Conservation (phyloP, 2,888 invertebrate species). For the Sabatieria punctata region DNA sequence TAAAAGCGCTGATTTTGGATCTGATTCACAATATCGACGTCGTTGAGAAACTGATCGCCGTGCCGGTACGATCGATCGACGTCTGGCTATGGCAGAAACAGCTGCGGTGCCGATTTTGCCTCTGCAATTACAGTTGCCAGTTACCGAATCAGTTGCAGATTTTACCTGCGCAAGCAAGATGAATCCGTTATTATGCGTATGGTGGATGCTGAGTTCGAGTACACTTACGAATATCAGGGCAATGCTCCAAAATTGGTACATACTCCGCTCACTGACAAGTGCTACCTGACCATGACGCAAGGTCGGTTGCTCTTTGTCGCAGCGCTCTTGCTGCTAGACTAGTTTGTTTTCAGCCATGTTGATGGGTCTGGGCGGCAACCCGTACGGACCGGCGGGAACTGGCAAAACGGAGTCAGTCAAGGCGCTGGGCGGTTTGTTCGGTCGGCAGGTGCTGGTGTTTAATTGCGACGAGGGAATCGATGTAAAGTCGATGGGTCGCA, state of each 20-base stretch:
- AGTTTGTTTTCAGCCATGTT: slow-evolving; percentile 49
- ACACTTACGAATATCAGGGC: slow-evolving; percentile 96
- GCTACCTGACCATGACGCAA: slow-evolving; percentile 89
- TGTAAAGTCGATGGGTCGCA: slow-evolving; percentile 77
- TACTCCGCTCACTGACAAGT: slow-evolving; percentile 87
- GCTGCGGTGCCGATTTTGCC: slow-evolving; percentile 45
- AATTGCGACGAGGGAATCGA: slow-evolving; percentile 98
- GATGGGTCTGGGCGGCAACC: slow-evolving; percentile 91
- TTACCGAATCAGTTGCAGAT: slow-evolving; percentile 39
- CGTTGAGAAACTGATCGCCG: slow-evolving; percentile 53
- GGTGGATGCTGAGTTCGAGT: slow-evolving; percentile 81
- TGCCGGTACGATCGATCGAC: slow-evolving; percentile 44
- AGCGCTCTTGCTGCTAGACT: not conserved
- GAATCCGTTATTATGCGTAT: slow-evolving; percentile 55
- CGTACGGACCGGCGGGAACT: slow-evolving; percentile 95
- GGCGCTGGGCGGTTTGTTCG: slow-evolving; percentile 70
- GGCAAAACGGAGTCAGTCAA: slow-evolving; percentile 98
- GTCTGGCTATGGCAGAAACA: slow-evolving; percentile 95
- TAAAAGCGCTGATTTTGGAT: slow-evolving; percentile 78
- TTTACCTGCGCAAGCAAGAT: slow-evolving; percentile 42
- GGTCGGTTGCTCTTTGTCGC: slow-evolving; percentile 18
- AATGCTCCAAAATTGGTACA: slow-evolving; percentile 82
- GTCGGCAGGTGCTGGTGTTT: slow-evolving; percentile 70
- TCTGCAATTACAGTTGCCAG: not conserved
- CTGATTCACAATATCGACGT: slow-evolving; percentile 74